Evolutionary conservation across 2,797 vertebrate genomes (phyloP).

Genomic region (Synaphobranchus kaupii): DNA sequence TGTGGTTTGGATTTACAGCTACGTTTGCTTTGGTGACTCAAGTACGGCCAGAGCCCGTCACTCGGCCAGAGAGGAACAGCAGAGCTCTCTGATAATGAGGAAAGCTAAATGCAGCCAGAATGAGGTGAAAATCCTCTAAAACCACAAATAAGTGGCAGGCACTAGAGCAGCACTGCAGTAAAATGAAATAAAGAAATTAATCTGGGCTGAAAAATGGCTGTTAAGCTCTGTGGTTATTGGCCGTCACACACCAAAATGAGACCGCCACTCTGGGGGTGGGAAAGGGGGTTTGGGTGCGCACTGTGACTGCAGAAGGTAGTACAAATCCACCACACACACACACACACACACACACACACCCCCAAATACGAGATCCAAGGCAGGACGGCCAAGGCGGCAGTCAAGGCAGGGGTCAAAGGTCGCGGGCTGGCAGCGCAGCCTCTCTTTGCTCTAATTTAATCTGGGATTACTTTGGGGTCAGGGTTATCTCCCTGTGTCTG

Average conservation of each 20-base stretch:
- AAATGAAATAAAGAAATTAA: constrained; percentile 24
- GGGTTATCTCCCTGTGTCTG: constrained; percentile 32
- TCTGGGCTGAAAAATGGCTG: constrained; percentile 13
- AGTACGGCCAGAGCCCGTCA: background rate
- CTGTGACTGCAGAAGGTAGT: background rate
- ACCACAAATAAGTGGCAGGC: constrained; percentile 24
- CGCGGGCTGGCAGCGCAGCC: constrained; percentile 56
- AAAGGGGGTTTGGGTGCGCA: background rate
- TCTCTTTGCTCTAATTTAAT: constrained; percentile 59
- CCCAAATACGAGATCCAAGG: constrained; percentile 38
- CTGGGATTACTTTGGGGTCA: constrained; percentile 59
- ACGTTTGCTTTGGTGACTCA: background rate
- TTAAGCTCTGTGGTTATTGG: constrained; percentile 17
- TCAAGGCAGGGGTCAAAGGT: constrained; percentile 58
- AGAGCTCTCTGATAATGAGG: constrained; percentile 10
- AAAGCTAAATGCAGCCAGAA: background rate
- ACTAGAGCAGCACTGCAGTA: background rate
- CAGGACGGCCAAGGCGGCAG: constrained; percentile 46
- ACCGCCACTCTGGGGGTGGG: background rate
- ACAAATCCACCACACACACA: background rate
- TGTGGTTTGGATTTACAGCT: background rate
- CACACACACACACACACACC: no score
- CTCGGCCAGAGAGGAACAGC: background rate
- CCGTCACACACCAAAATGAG: constrained; percentile 1
- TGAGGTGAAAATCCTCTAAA: constrained; percentile 16